Percentiles rank a stretch among this genome's conserved stretches.
Evolutionary conservation across 2,888 invertebrate species (phyloP).

Genomic region (Autographa gamma): DNA sequence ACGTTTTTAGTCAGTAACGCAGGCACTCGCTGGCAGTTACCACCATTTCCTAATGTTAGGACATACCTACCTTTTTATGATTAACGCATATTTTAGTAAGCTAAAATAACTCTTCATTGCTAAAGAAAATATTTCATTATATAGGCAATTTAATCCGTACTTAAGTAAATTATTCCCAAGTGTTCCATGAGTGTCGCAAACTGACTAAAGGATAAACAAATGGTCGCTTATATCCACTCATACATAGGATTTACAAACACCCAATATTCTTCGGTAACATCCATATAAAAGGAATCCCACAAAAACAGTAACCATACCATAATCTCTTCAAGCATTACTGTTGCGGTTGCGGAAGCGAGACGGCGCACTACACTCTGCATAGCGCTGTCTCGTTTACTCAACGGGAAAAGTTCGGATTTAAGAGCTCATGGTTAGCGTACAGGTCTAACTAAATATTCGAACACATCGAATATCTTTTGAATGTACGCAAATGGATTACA

Average conservation of each 20-base stretch:
- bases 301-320: background rate
- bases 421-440: too few relatives aligned
- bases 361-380: too few relatives aligned
- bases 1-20: too few relatives aligned
- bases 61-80: too few relatives aligned
- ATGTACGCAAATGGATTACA: conserved; percentile 29
- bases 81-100: too few relatives aligned
- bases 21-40: too few relatives aligned
- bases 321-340: too few relatives aligned
- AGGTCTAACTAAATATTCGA: conserved; percentile 27
- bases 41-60: too few relatives aligned
- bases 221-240: background rate
- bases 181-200: background rate
- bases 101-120: background rate
- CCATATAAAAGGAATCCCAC: conserved; percentile 8
- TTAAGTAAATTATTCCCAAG: background rate
- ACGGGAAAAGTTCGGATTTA: too few relatives aligned
- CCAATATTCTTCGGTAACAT: conserved; percentile 10
- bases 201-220: background rate
- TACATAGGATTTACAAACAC: background rate
- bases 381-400: too few relatives aligned
- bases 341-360: too few relatives aligned
- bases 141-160: background rate
- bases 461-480: conserved; percentile 27
- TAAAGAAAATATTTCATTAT: background rate